Percentiles rank a stretch among this genome's conserved stretches.
Evolutionary conservation across 2,113 vertebrate genomes (phyloP).

Genomic region (Argyrosomus japonicus): DNA sequence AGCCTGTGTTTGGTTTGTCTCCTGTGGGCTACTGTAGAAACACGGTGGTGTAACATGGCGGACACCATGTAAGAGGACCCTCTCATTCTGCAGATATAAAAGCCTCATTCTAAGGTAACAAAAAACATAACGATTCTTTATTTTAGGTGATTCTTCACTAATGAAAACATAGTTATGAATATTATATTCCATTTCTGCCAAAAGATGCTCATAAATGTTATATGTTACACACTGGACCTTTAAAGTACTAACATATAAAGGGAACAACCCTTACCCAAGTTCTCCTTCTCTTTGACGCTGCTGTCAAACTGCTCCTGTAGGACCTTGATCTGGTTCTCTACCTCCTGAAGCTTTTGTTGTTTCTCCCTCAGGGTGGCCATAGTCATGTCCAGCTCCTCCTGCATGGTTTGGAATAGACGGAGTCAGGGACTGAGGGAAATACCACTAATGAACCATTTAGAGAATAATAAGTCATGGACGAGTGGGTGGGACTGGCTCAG

Average conservation of each 20-base stretch:
- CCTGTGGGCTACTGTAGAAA: too few species aligned
- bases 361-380: slow-evolving; percentile 86
- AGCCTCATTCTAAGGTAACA: too few species aligned
- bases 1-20: too few species aligned
- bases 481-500: background rate
- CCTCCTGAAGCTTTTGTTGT: slow-evolving; percentile 83
- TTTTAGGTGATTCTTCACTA: too few species aligned
- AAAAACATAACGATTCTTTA: too few species aligned
- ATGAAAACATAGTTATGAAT: too few species aligned
- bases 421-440: background rate
- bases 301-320: slow-evolving; percentile 87
- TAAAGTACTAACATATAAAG: background rate
- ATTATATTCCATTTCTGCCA: too few species aligned
- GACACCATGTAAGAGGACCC: too few species aligned
- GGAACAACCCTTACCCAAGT: slow-evolving; percentile 77
- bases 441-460: background rate
- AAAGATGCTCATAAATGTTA: too few species aligned
- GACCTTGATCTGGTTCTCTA: slow-evolving; percentile 84
- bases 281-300: slow-evolving; percentile 86
- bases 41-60: too few species aligned
- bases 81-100: too few species aligned
- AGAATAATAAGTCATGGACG: background rate
- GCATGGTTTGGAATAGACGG: slow-evolving; percentile 2
- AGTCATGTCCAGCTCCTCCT: slow-evolving; percentile 88
- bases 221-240: background rate